A percentile compares a stretch with the other conserved stretches of the same genome.
phyloP scores from a whole-genome alignment of 2,113 vertebrate species.

The Gavia stellata region DNA sequence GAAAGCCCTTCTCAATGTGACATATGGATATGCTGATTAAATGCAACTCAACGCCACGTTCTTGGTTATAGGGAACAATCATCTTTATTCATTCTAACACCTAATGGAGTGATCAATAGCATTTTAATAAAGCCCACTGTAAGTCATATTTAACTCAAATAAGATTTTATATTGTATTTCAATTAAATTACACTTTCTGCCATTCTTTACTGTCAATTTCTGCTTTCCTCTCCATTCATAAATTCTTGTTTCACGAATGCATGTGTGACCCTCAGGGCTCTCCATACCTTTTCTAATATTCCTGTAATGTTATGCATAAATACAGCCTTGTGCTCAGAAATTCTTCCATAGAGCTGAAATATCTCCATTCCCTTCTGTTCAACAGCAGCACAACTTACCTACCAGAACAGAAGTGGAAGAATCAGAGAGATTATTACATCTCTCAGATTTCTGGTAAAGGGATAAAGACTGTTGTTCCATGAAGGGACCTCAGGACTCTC shows the following conservation, averaged over 20 bases:
- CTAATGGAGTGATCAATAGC: conserved; percentile 10
- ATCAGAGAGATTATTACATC: background rate
- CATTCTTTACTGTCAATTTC: background rate
- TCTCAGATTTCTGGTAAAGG: background rate
- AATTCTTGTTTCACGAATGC: background rate
- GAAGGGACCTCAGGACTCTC: background rate
- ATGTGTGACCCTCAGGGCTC: background rate
- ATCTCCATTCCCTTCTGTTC: background rate
- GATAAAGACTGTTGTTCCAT: background rate
- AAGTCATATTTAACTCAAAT: conserved; percentile 17
- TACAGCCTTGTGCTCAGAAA: background rate
- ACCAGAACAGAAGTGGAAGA: conserved; percentile 1
- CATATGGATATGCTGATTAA: background rate
- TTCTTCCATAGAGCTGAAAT: background rate
- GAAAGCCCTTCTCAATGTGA: background rate
- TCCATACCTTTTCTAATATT: background rate
- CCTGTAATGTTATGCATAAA: background rate
- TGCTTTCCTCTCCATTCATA: conserved; percentile 5
- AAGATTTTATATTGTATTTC: conserved; percentile 46
- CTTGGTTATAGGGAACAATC: background rate
- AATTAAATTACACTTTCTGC: conserved; percentile 4
- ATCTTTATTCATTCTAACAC: conserved; percentile 5
- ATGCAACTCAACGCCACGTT: background rate
- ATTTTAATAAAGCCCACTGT: background rate
- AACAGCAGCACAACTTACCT: background rate